Evolutionary conservation across 2,113 vertebrate species (phyloP).

Genomic region (Gymnogyps californianus): DNA sequence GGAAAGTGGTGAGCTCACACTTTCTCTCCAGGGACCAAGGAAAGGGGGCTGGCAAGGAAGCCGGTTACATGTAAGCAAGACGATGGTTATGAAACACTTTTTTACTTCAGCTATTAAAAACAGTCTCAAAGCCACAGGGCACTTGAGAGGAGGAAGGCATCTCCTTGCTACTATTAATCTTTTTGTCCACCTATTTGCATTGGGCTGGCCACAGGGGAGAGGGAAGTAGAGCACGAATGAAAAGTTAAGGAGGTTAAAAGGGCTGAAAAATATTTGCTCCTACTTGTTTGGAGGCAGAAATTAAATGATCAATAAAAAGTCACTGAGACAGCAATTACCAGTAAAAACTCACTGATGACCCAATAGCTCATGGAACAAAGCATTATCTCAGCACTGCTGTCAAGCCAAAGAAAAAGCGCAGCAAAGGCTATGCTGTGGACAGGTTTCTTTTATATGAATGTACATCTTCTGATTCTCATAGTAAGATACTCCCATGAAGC

Average conservation of each 20-base stretch:
- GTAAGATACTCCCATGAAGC: background rate
- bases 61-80: background rate
- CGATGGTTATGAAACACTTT: constrained; percentile 43
- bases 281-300: constrained; percentile 57
- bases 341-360: constrained; percentile 16
- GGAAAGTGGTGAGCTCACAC: constrained; percentile 71
- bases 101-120: constrained; percentile 63
- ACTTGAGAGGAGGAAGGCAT: constrained; percentile 38
- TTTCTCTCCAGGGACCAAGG: constrained; percentile 54
- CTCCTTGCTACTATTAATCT: constrained; percentile 62
- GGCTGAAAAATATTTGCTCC: constrained; percentile 57
- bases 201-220: constrained; percentile 28
- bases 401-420: background rate
- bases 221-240: background rate
- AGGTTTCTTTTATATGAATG: background rate
- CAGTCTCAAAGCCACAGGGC: constrained; percentile 50
- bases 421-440: background rate
- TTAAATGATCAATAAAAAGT: constrained; percentile 56
- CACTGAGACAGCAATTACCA: constrained; percentile 29
- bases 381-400: background rate
- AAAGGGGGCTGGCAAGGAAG: constrained; percentile 38
- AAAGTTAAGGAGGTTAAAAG: constrained; percentile 59
- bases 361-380: constrained; percentile 8
- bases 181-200: constrained; percentile 44
- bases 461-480: background rate